These are phyloP conservation scores for Callopanchax toddi DNA, from an alignment of 2,113 vertebrate species.

Conservation along the genomic window DNA sequence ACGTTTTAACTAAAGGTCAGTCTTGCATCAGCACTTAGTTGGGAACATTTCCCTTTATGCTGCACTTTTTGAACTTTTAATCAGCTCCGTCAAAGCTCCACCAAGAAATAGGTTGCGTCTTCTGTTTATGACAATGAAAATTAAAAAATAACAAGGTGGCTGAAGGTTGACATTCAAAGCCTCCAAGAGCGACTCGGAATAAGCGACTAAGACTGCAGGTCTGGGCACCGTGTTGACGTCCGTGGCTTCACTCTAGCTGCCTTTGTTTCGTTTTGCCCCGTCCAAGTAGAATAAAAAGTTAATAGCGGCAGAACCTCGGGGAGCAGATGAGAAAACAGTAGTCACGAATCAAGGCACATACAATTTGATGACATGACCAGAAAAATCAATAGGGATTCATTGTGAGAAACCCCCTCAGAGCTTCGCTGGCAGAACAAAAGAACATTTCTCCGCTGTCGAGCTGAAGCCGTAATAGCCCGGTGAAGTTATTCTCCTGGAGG, in stretches of 20 bases:
- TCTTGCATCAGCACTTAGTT: background rate
- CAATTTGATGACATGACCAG: conserved; percentile 68
- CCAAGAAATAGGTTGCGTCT: background rate
- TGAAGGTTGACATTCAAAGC: conserved; percentile 2
- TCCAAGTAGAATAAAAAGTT: conserved; percentile 57
- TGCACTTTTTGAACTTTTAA: background rate
- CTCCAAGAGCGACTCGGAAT: conserved; percentile 8
- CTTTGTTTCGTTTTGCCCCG: conserved; percentile 39
- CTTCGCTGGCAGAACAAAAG: conserved; percentile 60
- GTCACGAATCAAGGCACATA: conserved; percentile 61
- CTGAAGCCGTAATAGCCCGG: conserved; percentile 57
- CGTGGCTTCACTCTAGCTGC: conserved; percentile 7
- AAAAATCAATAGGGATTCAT: conserved; percentile 72
- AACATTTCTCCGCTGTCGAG: conserved; percentile 51
- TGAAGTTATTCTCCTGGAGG: conserved; percentile 61
- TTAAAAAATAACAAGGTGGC: background rate
- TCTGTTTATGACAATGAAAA: conserved; percentile 3
- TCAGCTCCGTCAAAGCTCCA: background rate
- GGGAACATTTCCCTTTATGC: background rate
- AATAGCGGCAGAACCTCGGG: conserved; percentile 49
- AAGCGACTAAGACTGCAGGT: conserved; percentile 4
- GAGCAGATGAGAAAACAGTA: conserved; percentile 68
- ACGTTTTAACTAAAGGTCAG: background rate
- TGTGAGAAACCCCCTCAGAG: conserved; percentile 62
- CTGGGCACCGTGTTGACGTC: conserved; percentile 22